A percentile compares a stretch with the other conserved stretches of the same genome.
Conservation (phyloP, 2,888 invertebrate species). For the Rhamphomyia laevipes region DNA sequence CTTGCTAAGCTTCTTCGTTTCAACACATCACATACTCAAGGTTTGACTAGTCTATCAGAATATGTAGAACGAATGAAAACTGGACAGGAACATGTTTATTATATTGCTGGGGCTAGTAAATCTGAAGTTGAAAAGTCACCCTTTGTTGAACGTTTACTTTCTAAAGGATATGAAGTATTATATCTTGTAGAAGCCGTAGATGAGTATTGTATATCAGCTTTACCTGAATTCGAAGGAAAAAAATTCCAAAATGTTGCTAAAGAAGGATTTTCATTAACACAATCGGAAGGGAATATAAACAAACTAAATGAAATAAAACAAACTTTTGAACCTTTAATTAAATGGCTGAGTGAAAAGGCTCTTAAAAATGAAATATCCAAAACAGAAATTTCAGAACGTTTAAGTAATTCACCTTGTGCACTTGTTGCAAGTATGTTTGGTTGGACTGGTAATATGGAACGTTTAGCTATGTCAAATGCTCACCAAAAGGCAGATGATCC, state of each 20-base stretch:
- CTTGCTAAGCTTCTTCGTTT: conserved; percentile 90
- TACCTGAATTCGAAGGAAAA: conserved; percentile 97
- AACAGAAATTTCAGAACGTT: conserved; percentile 74
- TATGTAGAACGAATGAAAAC: conserved; percentile 94
- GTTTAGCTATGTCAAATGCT: conserved; percentile 87
- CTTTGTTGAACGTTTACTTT: conserved; percentile 86
- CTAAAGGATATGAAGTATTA: conserved; percentile 90
- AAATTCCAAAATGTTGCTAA: conserved; percentile 99
- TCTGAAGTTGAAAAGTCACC: conserved; percentile 84
- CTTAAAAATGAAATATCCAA: conserved; percentile 69
- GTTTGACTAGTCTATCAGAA: conserved; percentile 65
- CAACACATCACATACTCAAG: conserved; percentile 58
- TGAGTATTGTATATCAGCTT: conserved; percentile 90
- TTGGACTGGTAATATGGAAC: conserved; percentile 99
- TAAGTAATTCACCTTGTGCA: conserved; percentile 88
- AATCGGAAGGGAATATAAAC: conserved; percentile 58
- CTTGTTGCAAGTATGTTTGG: conserved; percentile 93
- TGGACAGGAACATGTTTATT: conserved; percentile 89
- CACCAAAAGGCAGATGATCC: conserved; percentile 93
- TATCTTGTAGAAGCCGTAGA: conserved; percentile 94
- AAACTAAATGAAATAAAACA: conserved; percentile 62
- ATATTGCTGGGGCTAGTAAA: conserved; percentile 81
- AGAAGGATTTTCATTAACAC: conserved; percentile 83
- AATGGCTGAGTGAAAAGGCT: conserved; percentile 76
- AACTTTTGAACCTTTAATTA: conserved; percentile 77